These are phyloP conservation scores for Pituophis catenifer DNA, from an alignment of 2,113 vertebrate genomes.

Conservation along the genomic window DNA sequence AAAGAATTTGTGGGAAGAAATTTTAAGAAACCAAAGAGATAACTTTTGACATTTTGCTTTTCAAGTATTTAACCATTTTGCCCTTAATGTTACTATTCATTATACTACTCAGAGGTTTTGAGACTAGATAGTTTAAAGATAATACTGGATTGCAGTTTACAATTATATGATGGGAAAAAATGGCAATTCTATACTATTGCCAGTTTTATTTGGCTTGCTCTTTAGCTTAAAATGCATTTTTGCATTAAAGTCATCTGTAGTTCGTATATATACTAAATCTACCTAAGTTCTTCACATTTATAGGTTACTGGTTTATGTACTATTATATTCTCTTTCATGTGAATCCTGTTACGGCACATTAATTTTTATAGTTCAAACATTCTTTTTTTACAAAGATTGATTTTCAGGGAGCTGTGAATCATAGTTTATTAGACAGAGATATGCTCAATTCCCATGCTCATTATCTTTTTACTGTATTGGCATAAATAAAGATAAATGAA, in stretches of 20 bases:
- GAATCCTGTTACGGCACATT: not conserved
- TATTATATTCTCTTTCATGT: not conserved
- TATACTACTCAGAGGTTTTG: not conserved
- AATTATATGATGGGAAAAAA: not conserved
- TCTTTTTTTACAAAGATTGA: constrained; percentile 13
- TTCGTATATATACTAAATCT: not conserved
- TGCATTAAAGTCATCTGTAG: not conserved
- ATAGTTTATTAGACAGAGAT: constrained; percentile 1
- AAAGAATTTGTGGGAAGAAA: not conserved
- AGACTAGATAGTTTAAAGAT: not conserved
- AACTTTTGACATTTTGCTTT: constrained; percentile 3
- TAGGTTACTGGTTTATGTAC: not conserved
- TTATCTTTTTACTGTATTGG: not conserved
- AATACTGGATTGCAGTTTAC: not conserved
- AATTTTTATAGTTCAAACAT: constrained; percentile 13
- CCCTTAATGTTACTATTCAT: not conserved
- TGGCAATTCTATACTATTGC: not conserved
- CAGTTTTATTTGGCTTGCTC: not conserved
- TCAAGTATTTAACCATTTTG: not conserved
- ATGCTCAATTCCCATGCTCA: not conserved
- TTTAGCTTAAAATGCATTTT: not conserved
- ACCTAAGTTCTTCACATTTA: not conserved
- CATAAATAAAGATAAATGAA: not conserved
- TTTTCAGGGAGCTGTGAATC: constrained; percentile 15
- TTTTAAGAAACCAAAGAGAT: not conserved